phyloP scores from a whole-genome alignment of 2,888 invertebrate species.

The Leptopilina myrica region DNA sequence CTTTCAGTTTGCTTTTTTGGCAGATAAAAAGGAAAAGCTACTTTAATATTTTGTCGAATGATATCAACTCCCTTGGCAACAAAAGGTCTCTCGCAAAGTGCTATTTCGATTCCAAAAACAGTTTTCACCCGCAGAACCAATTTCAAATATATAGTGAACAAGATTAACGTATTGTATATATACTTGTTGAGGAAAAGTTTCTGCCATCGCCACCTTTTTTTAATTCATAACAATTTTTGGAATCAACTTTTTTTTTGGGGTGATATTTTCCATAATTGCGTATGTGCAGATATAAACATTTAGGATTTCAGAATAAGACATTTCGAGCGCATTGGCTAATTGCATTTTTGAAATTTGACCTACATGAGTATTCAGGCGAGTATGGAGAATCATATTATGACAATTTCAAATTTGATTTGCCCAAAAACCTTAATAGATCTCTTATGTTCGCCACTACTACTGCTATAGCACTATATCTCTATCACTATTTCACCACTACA shows the following conservation, averaged over 20 bases:
- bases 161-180: conserved; percentile 4
- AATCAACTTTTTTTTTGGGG: neutral
- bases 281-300: conserved; percentile 12
- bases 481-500: neutral
- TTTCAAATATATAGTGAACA: conserved; percentile 9
- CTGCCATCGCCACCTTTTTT: neutral
- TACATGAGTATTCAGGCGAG: conserved; percentile 22
- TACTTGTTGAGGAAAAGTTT: neutral
- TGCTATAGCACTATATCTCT: no score
- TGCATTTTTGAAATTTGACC: conserved; percentile 29
- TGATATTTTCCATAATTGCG: neutral
- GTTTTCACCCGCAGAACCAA: conserved; percentile 7
- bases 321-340: conserved; percentile 9
- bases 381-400: conserved; percentile 6
- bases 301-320: neutral
- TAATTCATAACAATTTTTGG: neutral
- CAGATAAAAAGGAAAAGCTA: conserved; percentile 4
- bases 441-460: conserved; percentile 29
- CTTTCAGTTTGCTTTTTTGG: neutral
- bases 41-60: conserved; percentile 23
- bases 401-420: conserved; percentile 32
- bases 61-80: neutral
- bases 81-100: conserved; percentile 18
- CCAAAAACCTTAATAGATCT: conserved; percentile 29
- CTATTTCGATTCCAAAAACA: conserved; percentile 26